These are phyloP conservation scores for Epiblema foenella DNA, from an alignment of 2,888 invertebrate genomes.

Conservation along the genomic window DNA sequence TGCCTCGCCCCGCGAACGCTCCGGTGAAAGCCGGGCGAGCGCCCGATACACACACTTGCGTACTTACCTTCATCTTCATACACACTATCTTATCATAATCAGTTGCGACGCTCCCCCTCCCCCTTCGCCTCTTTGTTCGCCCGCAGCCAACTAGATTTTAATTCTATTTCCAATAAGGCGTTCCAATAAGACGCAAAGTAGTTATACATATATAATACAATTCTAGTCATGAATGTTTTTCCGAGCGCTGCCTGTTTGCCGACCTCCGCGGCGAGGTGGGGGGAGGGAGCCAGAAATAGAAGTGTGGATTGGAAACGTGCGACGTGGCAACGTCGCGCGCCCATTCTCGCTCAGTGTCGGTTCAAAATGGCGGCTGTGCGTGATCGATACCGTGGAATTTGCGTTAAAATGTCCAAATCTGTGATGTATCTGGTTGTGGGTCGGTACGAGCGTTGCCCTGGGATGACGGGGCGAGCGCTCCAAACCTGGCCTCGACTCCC, in stretches of 20 bases:
- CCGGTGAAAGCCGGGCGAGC: constrained; percentile 80
- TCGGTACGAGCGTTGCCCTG: constrained; percentile 78
- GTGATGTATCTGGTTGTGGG: constrained; percentile 81
- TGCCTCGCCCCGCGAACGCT: constrained; percentile 67
- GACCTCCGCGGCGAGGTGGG: constrained; percentile 70
- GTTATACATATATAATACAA: constrained; percentile 52
- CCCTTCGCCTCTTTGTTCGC: constrained; percentile 49
- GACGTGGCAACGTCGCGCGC: constrained; percentile 83
- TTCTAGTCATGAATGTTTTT: constrained; percentile 75
- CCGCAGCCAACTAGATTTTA: constrained; percentile 67
- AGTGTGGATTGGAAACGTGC: constrained; percentile 75
- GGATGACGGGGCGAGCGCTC: constrained; percentile 72
- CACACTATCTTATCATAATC: constrained; percentile 70
- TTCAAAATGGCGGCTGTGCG: constrained; percentile 84
- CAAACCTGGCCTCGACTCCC: constrained; percentile 72
- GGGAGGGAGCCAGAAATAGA: constrained; percentile 80
- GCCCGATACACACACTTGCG: constrained; percentile 58
- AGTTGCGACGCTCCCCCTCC: constrained; percentile 55
- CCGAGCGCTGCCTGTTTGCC: constrained; percentile 68
- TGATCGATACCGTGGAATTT: constrained; percentile 84
- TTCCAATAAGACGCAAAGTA: constrained; percentile 56
- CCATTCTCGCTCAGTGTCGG: constrained; percentile 77
- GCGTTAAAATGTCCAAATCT: constrained; percentile 78
- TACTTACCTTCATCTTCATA: constrained; percentile 49
- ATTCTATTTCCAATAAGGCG: constrained; percentile 63